Percentiles rank a stretch among this genome's conserved stretches.
Evolutionary conservation across 2,797 vertebrate genomes (phyloP).

Genomic region (Muraenolepis orangiensis): DNA sequence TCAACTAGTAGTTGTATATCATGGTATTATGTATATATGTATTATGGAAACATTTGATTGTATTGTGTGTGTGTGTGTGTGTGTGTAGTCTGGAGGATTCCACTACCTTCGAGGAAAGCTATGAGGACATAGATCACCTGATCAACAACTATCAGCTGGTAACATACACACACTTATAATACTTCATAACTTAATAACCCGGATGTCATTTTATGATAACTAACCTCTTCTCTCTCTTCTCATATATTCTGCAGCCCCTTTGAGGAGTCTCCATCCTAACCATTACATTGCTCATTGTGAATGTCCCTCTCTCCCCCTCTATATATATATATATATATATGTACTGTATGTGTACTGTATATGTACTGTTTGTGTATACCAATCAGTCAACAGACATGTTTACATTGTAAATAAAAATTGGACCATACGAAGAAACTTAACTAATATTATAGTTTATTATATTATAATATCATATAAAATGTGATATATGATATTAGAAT

Average conservation of each 20-base stretch:
- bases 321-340: conserved; percentile 32
- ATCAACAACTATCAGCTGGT: conserved; percentile 84
- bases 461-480: neutral
- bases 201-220: neutral
- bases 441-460: neutral
- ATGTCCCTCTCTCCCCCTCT: neutral
- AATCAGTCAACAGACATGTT: conserved; percentile 71
- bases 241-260: conserved; percentile 74
- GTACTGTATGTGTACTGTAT: neutral
- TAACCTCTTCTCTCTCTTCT: neutral
- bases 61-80: neutral
- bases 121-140: conserved; percentile 73
- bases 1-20: neutral
- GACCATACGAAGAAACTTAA: conserved; percentile 35
- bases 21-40: neutral
- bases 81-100: neutral
- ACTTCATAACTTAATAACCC: no score
- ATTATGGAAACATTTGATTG: neutral
- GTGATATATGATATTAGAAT: neutral
- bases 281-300: neutral
- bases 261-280: conserved; percentile 64
- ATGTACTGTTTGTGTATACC: neutral
- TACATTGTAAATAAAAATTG: conserved; percentile 84
- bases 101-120: neutral
- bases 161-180: conserved; percentile 22